phyloP scores from a whole-genome alignment of 2,113 vertebrate species.

The Centropus unirufus region DNA sequence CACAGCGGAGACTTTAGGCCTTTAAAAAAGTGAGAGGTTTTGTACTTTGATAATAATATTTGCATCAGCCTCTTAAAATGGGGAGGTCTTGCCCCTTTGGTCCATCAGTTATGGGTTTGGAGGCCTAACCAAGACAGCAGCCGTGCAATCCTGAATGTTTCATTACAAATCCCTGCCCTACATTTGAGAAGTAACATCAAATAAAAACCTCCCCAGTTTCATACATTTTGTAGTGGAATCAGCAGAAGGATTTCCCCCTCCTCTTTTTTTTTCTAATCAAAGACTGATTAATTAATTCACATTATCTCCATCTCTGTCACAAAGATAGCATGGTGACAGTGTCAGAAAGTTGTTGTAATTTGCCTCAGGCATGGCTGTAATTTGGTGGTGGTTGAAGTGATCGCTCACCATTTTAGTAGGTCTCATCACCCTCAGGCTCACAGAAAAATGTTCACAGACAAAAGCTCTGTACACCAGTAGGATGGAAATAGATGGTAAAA shows the following conservation, averaged over 20 bases:
- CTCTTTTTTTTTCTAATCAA: constrained; percentile 50
- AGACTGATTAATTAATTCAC: constrained; percentile 70
- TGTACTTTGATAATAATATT: background rate
- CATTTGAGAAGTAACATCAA: constrained; percentile 12
- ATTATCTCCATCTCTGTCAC: constrained; percentile 65
- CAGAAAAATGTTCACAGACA: background rate
- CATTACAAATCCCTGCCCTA: background rate
- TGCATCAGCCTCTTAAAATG: background rate
- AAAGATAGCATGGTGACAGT: constrained; percentile 52
- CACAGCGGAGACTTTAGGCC: background rate
- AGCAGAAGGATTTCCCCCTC: constrained; percentile 4
- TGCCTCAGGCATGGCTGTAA: constrained; percentile 49
- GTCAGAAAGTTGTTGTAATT: constrained; percentile 41
- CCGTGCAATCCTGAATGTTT: accelerated
- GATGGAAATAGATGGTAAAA: background rate
- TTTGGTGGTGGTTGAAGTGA: constrained; percentile 22
- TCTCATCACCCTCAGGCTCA: background rate
- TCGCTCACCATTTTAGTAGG: background rate
- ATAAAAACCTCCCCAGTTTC: background rate
- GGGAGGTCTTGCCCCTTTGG: background rate
- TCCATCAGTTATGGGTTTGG: background rate
- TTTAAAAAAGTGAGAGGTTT: background rate
- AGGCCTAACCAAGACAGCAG: background rate
- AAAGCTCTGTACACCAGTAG: background rate
- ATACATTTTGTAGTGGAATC: background rate